Conservation (phyloP, 2,113 vertebrate species). For the Lynx canadensis region DNA sequence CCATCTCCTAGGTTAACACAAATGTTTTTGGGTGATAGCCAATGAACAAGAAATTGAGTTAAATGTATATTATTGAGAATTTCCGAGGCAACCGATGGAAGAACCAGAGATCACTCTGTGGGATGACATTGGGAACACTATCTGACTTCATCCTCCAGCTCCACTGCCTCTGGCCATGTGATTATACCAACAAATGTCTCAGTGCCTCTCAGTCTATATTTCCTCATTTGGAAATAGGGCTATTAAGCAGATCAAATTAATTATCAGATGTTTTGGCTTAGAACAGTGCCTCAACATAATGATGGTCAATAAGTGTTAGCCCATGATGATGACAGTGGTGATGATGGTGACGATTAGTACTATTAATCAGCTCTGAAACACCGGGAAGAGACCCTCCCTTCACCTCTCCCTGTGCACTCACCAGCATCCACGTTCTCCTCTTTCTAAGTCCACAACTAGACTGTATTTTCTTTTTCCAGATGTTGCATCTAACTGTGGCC, state of each 20-base stretch:
- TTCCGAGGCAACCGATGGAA: not conserved
- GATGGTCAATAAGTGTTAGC: not conserved
- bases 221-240: not conserved
- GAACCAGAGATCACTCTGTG: no score
- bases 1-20: not conserved
- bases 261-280: not conserved
- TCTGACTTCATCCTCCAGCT: not conserved
- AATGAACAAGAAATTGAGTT: not conserved
- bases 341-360: not conserved
- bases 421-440: not conserved
- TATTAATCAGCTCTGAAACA: not conserved
- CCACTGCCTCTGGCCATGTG: not conserved
- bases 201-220: not conserved
- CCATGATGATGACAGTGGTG: not conserved
- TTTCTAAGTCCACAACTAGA: not conserved
- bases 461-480: not conserved
- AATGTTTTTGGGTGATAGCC: not conserved
- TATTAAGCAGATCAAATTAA: not conserved
- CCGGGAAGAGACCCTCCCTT: not conserved
- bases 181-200: not conserved
- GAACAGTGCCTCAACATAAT: not conserved
- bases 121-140: rapidly evolving
- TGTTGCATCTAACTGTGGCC: not conserved
- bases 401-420: no score
- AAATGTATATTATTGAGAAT: not conserved